Base-by-base conservation (phyloP, 37 sponge, comb jelly and placozoan genomes). In the Mnemiopsis leidyi region DNA sequence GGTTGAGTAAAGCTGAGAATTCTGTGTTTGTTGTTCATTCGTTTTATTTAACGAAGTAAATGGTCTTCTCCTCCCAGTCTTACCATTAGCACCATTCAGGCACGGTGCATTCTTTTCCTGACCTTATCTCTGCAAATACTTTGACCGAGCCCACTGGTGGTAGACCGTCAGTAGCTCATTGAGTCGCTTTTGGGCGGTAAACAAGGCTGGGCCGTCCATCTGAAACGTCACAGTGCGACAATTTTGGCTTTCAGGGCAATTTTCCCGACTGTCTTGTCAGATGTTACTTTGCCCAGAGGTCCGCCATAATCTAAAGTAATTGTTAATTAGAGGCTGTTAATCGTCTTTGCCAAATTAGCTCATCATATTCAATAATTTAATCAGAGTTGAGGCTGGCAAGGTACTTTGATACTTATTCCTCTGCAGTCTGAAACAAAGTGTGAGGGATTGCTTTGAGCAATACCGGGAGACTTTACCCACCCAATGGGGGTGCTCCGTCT, bases 241-340 rank as follows among this genome's bases (percentile, higher is more conserved):
- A 48, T 48, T 48, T 48, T 48, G 61, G 61, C 61, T 48, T 48
- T 48, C 61, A 48, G 61, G 61, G 61, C 61, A 48, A 48, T 48
- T 48, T 48, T 48, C 61, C 61, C 13, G 61, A 48, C 61, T 48
- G 61, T 48, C 61, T 48, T 48, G 61, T 48, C 61, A 48, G 61
- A 48, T 48, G 61, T 48, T 48, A 48, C 61, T 48, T 48, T 48
- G 61, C 73, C 73, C 21, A 25, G 21, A 21, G 28, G 73, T 21
- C 73, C 73, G 82, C 33, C 82, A 79, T 36, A 79, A 79, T 79
- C 82, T 36, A 79, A 79, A 79, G 23, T 79, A 79, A 79, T 79
- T 79, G 82, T 79, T 33, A 40, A 85, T 77, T 31, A 77, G 79
- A 34, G 79, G 79, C 79, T 77, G 79, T 77, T 77, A 77, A 77